Conservation (phyloP, 2,113 vertebrate genomes). For the Sturnira hondurensis region DNA sequence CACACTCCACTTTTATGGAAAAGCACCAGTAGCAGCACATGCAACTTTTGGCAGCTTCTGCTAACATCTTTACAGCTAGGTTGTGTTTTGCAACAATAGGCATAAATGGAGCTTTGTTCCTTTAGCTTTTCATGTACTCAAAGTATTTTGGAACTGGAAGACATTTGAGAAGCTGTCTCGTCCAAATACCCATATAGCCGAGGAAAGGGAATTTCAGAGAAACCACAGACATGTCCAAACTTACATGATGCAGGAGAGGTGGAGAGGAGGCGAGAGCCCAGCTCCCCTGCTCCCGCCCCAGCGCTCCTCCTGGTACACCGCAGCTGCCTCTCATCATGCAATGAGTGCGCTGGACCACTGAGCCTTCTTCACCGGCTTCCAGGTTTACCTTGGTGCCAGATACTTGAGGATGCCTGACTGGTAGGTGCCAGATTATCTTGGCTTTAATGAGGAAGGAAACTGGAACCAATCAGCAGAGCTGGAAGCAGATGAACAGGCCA, state of each 20-base stretch:
- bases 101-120: not conserved
- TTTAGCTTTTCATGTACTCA: not conserved
- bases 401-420: constrained; percentile 61
- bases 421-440: constrained; percentile 70
- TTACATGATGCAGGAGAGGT: not conserved
- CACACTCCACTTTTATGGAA: not conserved
- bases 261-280: not conserved
- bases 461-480: constrained; percentile 71
- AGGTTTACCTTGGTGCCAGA: constrained; percentile 66
- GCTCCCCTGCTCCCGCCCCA: not conserved
- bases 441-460: constrained; percentile 72
- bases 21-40: not conserved
- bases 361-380: constrained; percentile 26
- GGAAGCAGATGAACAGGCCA: constrained; percentile 62
- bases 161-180: not conserved
- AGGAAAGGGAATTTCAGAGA: constrained; percentile 24
- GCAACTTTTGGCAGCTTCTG: not conserved
- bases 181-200: not conserved
- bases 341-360: not conserved
- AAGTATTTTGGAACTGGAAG: not conserved
- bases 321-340: not conserved
- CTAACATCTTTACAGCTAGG: not conserved
- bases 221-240: not conserved
- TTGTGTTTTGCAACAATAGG: constrained; percentile 31
- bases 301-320: not conserved